Base-by-base conservation (phyloP, 2,888 invertebrate genomes). In the Leptopilina syphax region DNA sequence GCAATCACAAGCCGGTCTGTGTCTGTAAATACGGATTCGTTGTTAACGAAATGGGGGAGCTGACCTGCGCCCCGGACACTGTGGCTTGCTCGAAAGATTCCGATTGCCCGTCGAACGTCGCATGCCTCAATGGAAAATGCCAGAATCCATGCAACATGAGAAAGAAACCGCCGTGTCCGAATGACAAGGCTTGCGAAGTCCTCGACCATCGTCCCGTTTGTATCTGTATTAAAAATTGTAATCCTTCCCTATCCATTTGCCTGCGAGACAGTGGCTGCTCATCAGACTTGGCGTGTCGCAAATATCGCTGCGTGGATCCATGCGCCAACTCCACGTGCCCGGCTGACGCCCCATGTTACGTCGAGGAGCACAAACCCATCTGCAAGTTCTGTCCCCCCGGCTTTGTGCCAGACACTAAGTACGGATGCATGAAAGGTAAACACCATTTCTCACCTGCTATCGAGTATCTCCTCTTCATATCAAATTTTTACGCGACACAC, bases 371-470 rank as follows among this genome's bases (percentile, higher is more conserved):
- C 94, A 97, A 96, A 94, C 96, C 98, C 88, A 96, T 96, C 93
- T 98, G 98, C 96, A 97, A 97, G 95, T 97, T 97, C 95, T 98
- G 98, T 94, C 97, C 98, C 92, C 95, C 95, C 93, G 98, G 97
- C 94, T 98, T 96, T 95, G 96, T 96, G 94, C 96, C 96, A 93
- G 97, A 98, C 94, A 95, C 96, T 92, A 96, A 96, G 94, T 96
- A 96, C 94, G 97, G 97, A 96, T 98, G 98, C 95, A 95, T 96
- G 94, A 97, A 97, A 97, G 97, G 98, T 98, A 98, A 97, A 94
- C 90, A 92, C 89, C 83, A 83, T 84, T 89, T 90, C 90, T 89
- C 88, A 87, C 87, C 88, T 77, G 77, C 76, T 76, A 76, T 63
- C 57, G 76, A 60, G 63, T 76, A 63, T 80, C 77, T 78, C 70